Conservation (phyloP, 2,113 vertebrate species). For the Semicossyphus pulcher region DNA sequence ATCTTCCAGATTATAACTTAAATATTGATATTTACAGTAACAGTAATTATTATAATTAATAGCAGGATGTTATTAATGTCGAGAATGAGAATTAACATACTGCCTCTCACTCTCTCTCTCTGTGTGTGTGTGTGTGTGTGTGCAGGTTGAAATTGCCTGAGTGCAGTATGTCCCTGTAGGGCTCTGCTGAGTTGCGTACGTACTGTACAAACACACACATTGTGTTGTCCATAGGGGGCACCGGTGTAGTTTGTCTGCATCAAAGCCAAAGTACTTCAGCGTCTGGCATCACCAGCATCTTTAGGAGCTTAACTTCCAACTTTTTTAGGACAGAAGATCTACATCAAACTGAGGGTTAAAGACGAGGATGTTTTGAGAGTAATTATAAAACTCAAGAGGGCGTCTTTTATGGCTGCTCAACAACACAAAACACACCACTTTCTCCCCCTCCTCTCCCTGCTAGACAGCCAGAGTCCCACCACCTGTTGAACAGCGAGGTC, state of each 20-base stretch:
- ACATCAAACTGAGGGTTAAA: too few species aligned
- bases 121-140: neutral
- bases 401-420: neutral
- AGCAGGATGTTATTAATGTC: too few species aligned
- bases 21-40: too few species aligned
- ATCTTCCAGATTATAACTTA: too few species aligned
- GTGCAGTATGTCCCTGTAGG: slow-evolving; percentile 32
- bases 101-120: too few species aligned
- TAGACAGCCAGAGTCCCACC: slow-evolving; percentile 47
- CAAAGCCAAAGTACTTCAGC: slow-evolving; percentile 3
- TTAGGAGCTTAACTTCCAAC: neutral
- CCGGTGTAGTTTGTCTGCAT: neutral
- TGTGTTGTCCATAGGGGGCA: slow-evolving; percentile 36
- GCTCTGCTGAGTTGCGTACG: slow-evolving; percentile 20
- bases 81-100: too few species aligned
- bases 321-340: too few species aligned
- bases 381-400: neutral
- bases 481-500: slow-evolving; percentile 64
- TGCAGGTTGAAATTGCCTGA: slow-evolving; percentile 31
- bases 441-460: slow-evolving; percentile 13
- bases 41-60: too few species aligned
- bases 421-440: neutral
- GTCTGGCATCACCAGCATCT: neutral
- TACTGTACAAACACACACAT: neutral
- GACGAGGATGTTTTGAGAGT: too few species aligned